Conservation (phyloP, 2,113 vertebrate species). For the Gorilla gorilla region DNA sequence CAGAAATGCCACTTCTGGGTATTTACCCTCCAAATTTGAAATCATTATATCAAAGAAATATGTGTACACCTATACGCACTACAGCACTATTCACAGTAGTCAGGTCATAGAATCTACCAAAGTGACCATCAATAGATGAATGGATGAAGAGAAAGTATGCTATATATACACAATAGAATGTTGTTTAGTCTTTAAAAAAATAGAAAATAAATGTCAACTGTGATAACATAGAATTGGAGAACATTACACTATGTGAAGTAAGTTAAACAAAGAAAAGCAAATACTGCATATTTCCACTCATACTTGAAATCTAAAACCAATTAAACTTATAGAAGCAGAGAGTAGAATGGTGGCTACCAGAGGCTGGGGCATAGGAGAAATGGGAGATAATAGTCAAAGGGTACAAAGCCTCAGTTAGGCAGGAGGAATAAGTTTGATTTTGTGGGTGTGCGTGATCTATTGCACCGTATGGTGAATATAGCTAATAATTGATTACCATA, state of each 20-base stretch:
- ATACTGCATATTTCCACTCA: not conserved
- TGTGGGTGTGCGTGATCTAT: not conserved
- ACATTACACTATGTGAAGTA: not conserved
- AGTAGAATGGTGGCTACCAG: not conserved
- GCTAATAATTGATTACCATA: not conserved
- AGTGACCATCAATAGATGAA: not conserved
- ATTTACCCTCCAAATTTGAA: not conserved
- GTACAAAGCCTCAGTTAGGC: not conserved
- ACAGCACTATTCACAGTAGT: not conserved
- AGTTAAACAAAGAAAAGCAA: not conserved
- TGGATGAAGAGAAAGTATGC: not conserved
- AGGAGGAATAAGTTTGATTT: not conserved
- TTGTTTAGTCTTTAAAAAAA: not conserved
- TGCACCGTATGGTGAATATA: not conserved
- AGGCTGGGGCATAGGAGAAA: not conserved
- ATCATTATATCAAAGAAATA: not conserved
- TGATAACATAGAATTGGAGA: not conserved
- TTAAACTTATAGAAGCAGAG: not conserved
- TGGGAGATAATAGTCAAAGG: not conserved
- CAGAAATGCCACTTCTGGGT: not conserved
- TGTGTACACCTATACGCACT: not conserved
- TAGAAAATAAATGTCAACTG: not conserved
- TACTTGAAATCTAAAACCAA: not conserved
- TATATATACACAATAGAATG: not conserved
- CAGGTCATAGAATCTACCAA: not conserved